phyloP scores from a whole-genome alignment of 2,797 vertebrate genomes.

The Coreius guichenoti region DNA sequence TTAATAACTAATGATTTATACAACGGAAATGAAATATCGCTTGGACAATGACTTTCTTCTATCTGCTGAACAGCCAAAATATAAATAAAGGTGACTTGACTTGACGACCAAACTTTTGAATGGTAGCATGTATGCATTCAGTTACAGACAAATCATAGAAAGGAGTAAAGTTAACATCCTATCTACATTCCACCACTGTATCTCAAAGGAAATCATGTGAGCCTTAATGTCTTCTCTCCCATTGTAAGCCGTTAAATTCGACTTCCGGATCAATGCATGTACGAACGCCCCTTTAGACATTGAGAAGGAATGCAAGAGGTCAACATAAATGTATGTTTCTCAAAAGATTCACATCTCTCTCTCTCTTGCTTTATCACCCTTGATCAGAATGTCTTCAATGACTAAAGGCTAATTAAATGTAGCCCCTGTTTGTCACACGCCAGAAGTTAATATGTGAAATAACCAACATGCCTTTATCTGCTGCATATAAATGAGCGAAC shows the following conservation, averaged over 20 bases:
- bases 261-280: neutral
- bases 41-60: too few relatives aligned
- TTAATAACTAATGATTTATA: too few relatives aligned
- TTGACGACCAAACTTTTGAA: neutral
- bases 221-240: neutral
- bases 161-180: neutral
- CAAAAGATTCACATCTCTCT: neutral
- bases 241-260: neutral
- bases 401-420: slow-evolving; percentile 63
- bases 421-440: slow-evolving; percentile 57
- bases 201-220: neutral
- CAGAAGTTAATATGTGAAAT: slow-evolving; percentile 61
- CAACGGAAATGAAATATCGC: too few relatives aligned
- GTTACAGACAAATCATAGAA: neutral
- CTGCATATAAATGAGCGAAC: slow-evolving; percentile 45
- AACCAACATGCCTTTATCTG: slow-evolving; percentile 57
- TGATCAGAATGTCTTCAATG: slow-evolving; percentile 35
- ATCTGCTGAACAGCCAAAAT: too few relatives aligned
- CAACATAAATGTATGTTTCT: neutral
- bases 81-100: too few relatives aligned
- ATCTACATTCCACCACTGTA: neutral
- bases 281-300: neutral
- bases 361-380: slow-evolving; percentile 9
- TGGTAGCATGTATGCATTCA: neutral
- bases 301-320: neutral